A percentile compares a stretch with the other conserved stretches of the same genome.
These are phyloP conservation scores for Gobius niger DNA, from an alignment of 2,113 vertebrate genomes.

Conservation along the genomic window DNA sequence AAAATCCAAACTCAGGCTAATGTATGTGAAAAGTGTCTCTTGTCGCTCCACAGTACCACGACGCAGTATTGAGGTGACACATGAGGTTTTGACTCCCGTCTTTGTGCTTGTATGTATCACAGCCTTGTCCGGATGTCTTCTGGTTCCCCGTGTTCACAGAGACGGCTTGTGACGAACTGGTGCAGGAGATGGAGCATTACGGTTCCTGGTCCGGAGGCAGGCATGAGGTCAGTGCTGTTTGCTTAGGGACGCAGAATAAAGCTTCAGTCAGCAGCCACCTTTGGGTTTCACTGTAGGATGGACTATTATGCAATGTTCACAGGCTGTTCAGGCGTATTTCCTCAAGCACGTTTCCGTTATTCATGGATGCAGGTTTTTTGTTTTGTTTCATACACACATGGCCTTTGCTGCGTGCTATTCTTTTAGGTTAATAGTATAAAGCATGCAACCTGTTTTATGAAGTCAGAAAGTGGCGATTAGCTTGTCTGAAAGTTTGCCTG, in stretches of 20 bases:
- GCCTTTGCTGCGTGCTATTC: no score
- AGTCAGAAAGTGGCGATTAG: constrained; percentile 42
- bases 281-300: background rate
- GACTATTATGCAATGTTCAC: background rate
- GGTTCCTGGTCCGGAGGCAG: constrained; percentile 95
- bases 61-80: constrained; percentile 2
- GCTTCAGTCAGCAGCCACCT: background rate
- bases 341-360: background rate
- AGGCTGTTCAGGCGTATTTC: background rate
- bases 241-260: constrained; percentile 17
- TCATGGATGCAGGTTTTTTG: background rate
- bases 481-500: constrained; percentile 35
- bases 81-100: constrained; percentile 29
- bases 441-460: constrained; percentile 43
- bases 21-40: no score
- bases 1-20: no score
- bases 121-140: constrained; percentile 98
- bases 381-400: background rate
- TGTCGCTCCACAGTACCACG: background rate
- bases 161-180: constrained; percentile 89
- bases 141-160: constrained; percentile 97
- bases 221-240: constrained; percentile 82
- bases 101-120: constrained; percentile 45
- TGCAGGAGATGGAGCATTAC: constrained; percentile 94
- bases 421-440: constrained; percentile 1